These are phyloP conservation scores for Zeugodacus cucurbitae DNA, from an alignment of 1,140 invertebrate species.

Conservation along the genomic window DNA sequence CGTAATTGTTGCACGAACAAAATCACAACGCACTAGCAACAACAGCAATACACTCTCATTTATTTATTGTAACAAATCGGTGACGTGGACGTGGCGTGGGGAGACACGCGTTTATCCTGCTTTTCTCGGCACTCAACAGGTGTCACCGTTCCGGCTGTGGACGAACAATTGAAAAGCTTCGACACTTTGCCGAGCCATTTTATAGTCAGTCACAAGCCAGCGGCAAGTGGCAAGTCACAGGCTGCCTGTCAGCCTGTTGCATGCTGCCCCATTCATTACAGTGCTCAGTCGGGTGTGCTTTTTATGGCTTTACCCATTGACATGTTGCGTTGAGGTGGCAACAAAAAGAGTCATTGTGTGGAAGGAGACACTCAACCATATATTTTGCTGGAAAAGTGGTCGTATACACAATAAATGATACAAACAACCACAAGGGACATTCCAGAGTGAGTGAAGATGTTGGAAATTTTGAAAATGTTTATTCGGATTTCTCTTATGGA, in stretches of 20 bases:
- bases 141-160: slow-evolving; percentile 56
- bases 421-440: background rate
- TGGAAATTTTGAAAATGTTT: too few species aligned
- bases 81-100: background rate
- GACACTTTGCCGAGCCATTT: slow-evolving; percentile 53
- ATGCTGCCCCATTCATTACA: background rate
- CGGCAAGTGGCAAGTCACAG: too few species aligned
- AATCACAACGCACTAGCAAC: background rate
- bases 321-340: background rate
- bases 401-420: background rate
- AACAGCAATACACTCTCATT: background rate
- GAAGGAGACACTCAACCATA: background rate
- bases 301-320: slow-evolving; percentile 41
- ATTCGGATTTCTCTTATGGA: too few species aligned
- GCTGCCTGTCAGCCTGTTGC: slow-evolving; percentile 29
- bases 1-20: background rate
- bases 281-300: slow-evolving; percentile 41
- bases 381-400: background rate
- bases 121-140: slow-evolving; percentile 51
- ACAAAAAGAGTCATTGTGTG: background rate
- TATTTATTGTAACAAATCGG: background rate
- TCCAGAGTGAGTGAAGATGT: background rate
- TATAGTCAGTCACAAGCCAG: slow-evolving; percentile 46
- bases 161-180: slow-evolving; percentile 59
- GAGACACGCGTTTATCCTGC: background rate